These are phyloP conservation scores for Picathartes gymnocephalus DNA, from an alignment of 2,113 vertebrate species.

Conservation along the genomic window DNA sequence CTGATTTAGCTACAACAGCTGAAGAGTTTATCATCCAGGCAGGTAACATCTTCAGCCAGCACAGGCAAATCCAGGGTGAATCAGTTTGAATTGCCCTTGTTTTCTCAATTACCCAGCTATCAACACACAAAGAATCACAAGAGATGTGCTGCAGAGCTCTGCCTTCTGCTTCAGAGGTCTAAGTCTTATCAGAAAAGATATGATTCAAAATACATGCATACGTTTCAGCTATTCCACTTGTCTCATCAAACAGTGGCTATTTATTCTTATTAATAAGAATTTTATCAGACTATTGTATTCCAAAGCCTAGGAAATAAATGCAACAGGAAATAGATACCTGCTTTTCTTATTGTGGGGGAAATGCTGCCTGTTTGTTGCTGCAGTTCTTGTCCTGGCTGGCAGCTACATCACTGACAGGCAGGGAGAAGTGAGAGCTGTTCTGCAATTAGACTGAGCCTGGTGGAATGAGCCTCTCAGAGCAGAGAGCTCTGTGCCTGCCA, in stretches of 20 bases:
- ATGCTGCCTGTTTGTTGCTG: not conserved
- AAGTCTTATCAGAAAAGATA: not conserved
- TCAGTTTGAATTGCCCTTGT: not conserved
- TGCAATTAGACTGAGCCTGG: not conserved
- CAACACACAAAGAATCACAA: not conserved
- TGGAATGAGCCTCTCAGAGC: not conserved
- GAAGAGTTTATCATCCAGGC: not conserved
- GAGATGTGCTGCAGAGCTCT: not conserved
- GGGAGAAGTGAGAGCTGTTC: not conserved
- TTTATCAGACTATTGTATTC: not conserved
- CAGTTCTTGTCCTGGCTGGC: not conserved
- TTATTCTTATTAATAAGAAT: not conserved
- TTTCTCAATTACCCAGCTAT: not conserved
- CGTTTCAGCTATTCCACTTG: not conserved
- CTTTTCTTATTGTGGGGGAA: not conserved
- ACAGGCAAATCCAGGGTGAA: not conserved
- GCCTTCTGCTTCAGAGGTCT: not conserved
- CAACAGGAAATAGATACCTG: not conserved
- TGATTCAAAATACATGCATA: not conserved
- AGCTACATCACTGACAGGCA: not conserved
- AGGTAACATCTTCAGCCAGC: not conserved
- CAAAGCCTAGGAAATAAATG: not conserved
- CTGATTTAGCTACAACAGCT: constrained; percentile 5
- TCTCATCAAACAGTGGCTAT: not conserved
- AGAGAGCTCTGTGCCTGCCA: not conserved